Evolutionary conservation across 2,797 vertebrate species (phyloP), one percentile per base, ranked within the genome.

Genomic region (Setipinna tenuifilis): DNA sequence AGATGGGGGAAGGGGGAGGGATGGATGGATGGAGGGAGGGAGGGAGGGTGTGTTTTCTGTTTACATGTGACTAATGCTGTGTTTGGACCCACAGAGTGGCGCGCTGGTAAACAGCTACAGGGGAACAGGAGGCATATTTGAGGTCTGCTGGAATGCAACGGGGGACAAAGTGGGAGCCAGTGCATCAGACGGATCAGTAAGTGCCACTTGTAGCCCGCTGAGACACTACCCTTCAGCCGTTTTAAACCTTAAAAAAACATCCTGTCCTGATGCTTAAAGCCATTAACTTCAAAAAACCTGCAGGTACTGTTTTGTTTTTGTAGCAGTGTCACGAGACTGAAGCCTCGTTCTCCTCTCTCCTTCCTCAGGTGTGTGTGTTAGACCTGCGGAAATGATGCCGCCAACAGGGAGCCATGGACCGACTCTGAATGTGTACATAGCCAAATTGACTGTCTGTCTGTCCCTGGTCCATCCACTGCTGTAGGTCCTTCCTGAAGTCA

Each of bases 361-460:
- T 88, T 83, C 92, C 93, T 46, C 93, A 99, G 98, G 98, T 99
- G 95, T 99, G 98, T 92, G 98, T 99, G 92, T 95, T 99, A 96
- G 98, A 99, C 93, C 95, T 99, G 94, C 97, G 98, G 96, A 99
- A 99, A 98, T 99, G 98, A 98, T 96, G 94, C 95, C 96, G 93
- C 95, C 93, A 86, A 93, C 94, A 95, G 95, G 97, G 97, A 98
- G 96, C 97, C 97, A 97, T 97, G 97, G 97, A 97, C 97, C 97
- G 97, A 98, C 97, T 97, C 97, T 96, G 98, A 99, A 99, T 98
- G 98, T 99, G 98, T 99, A 98, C 97, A 98, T 98, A 98, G 98
- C 98, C 98, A 99, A 99, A 99, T 97, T 95, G 97, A 98, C 96
- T 96, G 96, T 97, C 65, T 65, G 23, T 71, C 96, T 98, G 96